A percentile compares a stretch with the other conserved stretches of the same genome.
Conservation (phyloP, 2,888 invertebrate species). For the Drosophila melanocephala region DNA sequence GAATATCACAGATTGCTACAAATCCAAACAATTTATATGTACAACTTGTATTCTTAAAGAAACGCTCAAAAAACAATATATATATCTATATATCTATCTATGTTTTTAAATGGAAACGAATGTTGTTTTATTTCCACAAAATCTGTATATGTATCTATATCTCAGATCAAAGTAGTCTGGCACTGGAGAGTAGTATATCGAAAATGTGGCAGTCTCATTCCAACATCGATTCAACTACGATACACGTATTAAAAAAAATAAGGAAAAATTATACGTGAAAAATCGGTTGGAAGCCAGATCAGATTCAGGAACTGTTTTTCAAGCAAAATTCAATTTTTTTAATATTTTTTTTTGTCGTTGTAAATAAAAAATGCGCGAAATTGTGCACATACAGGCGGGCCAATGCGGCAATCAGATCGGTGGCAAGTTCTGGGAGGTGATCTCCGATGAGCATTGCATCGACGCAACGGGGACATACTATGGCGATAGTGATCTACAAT, state of each 20-base stretch:
- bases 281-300: constrained; percentile 22
- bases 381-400: constrained; percentile 97
- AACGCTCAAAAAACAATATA: constrained; percentile 4
- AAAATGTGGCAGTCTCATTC: constrained; percentile 38
- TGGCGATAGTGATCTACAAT: constrained; percentile 95
- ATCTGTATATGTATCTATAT: not conserved
- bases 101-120: not conserved
- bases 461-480: constrained; percentile 96
- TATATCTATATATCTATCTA: constrained; percentile 5
- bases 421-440: constrained; percentile 98
- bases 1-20: not conserved
- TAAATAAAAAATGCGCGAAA: constrained; percentile 92
- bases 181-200: constrained; percentile 7
- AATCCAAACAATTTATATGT: not conserved
- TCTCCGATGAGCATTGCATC: constrained; percentile 97
- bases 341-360: constrained; percentile 2
- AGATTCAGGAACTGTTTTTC: constrained; percentile 7
- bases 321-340: constrained; percentile 13
- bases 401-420: constrained; percentile 99
- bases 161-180: constrained; percentile 49
- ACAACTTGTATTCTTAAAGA: constrained; percentile 8
- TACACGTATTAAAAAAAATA: constrained; percentile 59
- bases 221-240: constrained; percentile 55
- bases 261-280: constrained; percentile 58
- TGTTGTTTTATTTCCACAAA: not conserved